Conservation (phyloP, 2,113 vertebrate genomes). For the Chaenogobius annularis region DNA sequence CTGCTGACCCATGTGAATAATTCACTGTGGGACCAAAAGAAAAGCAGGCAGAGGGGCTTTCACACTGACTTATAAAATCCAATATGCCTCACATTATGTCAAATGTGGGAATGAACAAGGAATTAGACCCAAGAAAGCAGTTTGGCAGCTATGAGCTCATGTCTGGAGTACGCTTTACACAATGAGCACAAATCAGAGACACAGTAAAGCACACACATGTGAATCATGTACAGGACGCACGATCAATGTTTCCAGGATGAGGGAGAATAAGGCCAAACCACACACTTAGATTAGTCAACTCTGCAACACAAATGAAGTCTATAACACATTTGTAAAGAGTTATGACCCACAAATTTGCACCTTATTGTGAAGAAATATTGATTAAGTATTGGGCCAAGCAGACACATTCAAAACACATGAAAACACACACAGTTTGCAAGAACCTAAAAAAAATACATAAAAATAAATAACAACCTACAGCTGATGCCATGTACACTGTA, state of each 20-base stretch:
- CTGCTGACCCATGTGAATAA: neutral
- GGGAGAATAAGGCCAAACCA: slow-evolving; percentile 25
- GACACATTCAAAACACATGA: neutral
- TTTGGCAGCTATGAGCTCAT: slow-evolving; percentile 39
- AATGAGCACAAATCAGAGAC: slow-evolving; percentile 14
- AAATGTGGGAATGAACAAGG: neutral
- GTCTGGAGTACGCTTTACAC: slow-evolving; percentile 52
- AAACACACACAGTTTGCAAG: neutral
- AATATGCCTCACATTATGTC: too few relatives aligned
- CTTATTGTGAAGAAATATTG: neutral
- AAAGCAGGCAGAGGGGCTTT: neutral
- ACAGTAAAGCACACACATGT: slow-evolving; percentile 21
- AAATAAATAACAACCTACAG: neutral
- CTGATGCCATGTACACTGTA: neutral
- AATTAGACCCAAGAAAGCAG: neutral
- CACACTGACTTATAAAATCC: neutral
- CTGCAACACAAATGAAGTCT: neutral
- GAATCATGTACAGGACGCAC: slow-evolving; percentile 8
- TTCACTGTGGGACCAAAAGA: neutral
- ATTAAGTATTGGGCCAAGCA: neutral
- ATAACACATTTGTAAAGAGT: neutral
- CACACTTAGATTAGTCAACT: slow-evolving; percentile 7
- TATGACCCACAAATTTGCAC: neutral
- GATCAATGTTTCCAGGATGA: slow-evolving; percentile 52
- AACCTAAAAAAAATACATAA: too few relatives aligned